phyloP scores from a whole-genome alignment of 2,797 vertebrate species.

The Astyanax mexicanus region DNA sequence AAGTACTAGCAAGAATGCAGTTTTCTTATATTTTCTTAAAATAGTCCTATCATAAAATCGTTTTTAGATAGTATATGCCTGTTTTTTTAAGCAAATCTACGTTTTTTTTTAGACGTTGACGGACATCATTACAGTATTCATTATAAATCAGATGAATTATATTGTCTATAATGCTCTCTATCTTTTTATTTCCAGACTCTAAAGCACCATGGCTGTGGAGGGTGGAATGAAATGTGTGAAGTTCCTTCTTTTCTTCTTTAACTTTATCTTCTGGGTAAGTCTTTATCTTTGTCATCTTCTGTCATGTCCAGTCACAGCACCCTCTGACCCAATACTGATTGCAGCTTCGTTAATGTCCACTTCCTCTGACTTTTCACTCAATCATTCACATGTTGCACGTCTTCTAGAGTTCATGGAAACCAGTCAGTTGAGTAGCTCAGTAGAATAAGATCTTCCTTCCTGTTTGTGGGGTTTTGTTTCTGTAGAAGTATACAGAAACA shows the following conservation, averaged over 20 bases:
- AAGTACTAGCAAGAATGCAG: no score
- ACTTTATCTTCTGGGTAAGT: conserved; percentile 92
- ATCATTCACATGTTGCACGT: conserved; percentile 3
- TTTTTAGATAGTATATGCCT: no score
- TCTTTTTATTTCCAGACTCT: conserved; percentile 55
- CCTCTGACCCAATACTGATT: background rate
- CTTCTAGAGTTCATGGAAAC: background rate
- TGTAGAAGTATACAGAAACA: no score
- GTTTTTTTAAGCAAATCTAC: no score
- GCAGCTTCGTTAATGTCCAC: background rate
- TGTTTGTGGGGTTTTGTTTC: no score
- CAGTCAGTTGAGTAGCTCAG: background rate
- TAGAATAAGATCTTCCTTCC: no score
- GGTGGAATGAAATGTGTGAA: conserved; percentile 89
- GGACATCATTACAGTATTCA: no score
- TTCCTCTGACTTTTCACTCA: background rate
- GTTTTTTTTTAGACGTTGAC: no score
- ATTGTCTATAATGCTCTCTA: no score
- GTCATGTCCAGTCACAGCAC: background rate
- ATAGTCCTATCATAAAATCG: no score
- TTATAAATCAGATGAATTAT: no score
- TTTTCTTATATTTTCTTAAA: no score
- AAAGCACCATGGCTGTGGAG: conserved; percentile 82
- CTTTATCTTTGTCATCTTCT: background rate
- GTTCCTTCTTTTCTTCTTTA: conserved; percentile 85